Evolutionary conservation across 2,888 invertebrate species (phyloP).

Genomic region (Drosophila diplacantha): DNA sequence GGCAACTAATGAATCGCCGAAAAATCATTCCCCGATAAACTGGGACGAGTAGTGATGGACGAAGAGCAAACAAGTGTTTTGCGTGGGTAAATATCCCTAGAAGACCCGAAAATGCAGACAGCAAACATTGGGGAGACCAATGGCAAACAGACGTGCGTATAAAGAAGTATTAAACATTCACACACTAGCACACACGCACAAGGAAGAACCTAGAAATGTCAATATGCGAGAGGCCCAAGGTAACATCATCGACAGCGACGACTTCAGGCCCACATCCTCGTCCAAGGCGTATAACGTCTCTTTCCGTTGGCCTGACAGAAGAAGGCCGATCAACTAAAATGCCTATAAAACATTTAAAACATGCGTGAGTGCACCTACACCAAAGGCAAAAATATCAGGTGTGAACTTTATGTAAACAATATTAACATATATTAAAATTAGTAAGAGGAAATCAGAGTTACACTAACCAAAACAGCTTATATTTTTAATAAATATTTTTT

Average conservation of each 20-base stretch:
- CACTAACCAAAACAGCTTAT: not conserved
- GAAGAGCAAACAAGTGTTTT: conserved; percentile 35
- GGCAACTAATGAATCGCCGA: not conserved
- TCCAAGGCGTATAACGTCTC: conserved; percentile 23
- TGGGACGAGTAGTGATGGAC: conserved; percentile 6
- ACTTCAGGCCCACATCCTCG: conserved; percentile 17
- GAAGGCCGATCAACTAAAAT: conserved; percentile 34
- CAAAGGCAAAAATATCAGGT: not conserved
- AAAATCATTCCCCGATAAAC: conserved; percentile 12
- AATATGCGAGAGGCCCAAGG: conserved; percentile 56
- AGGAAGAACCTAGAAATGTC: conserved; percentile 64
- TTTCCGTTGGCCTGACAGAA: conserved; percentile 38
- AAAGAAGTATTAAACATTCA: conserved; percentile 19
- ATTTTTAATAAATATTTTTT: too few species aligned
- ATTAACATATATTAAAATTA: not conserved
- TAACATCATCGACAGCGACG: conserved; percentile 35
- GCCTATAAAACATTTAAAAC: conserved; percentile 41
- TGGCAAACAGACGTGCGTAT: conserved; percentile 24
- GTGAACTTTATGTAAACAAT: not conserved
- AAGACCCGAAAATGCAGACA: conserved; percentile 39
- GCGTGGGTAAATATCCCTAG: conserved; percentile 14
- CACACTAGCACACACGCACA: conserved; percentile 7
- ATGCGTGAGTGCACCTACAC: conserved; percentile 18
- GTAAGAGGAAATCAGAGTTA: too few species aligned
- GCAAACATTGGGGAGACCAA: conserved; percentile 25